Base-by-base conservation (phyloP, 2,797 vertebrate species). In the Euphonia xanthogaster region DNA sequence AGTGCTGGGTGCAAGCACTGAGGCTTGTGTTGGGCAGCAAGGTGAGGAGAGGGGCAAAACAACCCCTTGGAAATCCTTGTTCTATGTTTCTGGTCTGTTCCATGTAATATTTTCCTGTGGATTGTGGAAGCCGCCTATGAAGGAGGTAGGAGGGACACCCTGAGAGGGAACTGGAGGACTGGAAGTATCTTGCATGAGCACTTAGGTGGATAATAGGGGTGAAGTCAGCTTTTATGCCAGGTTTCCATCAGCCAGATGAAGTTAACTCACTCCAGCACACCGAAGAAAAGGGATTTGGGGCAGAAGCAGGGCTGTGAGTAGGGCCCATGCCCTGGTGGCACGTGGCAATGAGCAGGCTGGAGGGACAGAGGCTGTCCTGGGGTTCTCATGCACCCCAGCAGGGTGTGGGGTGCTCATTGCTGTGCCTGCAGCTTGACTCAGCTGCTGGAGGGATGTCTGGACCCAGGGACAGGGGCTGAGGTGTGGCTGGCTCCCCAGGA, bases 301-400 rank as follows among this genome's bases (percentile, higher is more conserved):
- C 42, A 60, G 33, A 24, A 24, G 12, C 3, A 4, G 23, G 12
- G 11, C 7, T 81, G 12, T 13, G 44, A 17, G 5, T 1, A 13
- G 25, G 11, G 11, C 15, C 28, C 20, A 24, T 2, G 5, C 12
- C 45, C 12, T 20, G 28, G 30, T 39, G 75, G 35, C 21, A n/a
- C 37, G 31, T 5, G 28, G 30, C 10, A 25, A 18, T 3, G 14
- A 24, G n/a, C 3, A 7, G 1, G 6, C 2, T 23, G 30, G 42
- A 45, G 13, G n/a, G n/a, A 61, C 40, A 42, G 40, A 42, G 40
- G 40, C 40, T 40, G 14, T 31, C 11, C 31, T 53, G 44, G n/a
- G 31, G 18, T 6, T 14, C 16, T 4, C 1, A 0, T 7, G 50
- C 25, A 25, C 25, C 40, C 51, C 18, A 63, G 42, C 12, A 60